These are phyloP conservation scores for Chelmon rostratus DNA, from an alignment of 2,797 vertebrate species.

Conservation along the genomic window DNA sequence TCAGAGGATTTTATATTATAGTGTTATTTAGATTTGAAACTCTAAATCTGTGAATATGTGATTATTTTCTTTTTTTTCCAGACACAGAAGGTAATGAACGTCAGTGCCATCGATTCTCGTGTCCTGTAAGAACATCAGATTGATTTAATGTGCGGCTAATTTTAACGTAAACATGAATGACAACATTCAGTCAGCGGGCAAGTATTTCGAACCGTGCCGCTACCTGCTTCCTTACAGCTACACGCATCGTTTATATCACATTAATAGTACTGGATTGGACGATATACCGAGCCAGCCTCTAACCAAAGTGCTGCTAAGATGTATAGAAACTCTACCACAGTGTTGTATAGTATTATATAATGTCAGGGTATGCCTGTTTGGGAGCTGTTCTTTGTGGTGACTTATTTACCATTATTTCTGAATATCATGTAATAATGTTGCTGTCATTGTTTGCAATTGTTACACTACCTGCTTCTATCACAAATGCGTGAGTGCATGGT, in stretches of 20 bases:
- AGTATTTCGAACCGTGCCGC: constrained; percentile 14
- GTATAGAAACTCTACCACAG: constrained; percentile 41
- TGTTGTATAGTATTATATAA: constrained; percentile 24
- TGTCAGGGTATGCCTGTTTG: constrained; percentile 11
- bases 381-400: background rate
- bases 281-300: constrained; percentile 30
- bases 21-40: constrained; percentile 16
- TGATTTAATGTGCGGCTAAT: constrained; percentile 15
- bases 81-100: constrained; percentile 17
- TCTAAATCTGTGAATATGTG: constrained; percentile 16
- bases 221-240: constrained; percentile 22
- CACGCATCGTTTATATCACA: constrained; percentile 44
- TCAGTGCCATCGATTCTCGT: constrained; percentile 23
- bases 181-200: constrained; percentile 25
- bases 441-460: constrained; percentile 27
- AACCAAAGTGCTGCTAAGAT: constrained; percentile 77
- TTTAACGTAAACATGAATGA: constrained; percentile 37
- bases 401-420: constrained; percentile 7
- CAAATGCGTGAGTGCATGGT: constrained; percentile 11
- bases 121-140: background rate
- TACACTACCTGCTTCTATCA: constrained; percentile 7
- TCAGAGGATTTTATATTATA: background rate
- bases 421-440: constrained; percentile 3
- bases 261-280: constrained; percentile 26
- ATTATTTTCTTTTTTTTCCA: background rate